Evolutionary conservation across 2,888 invertebrate genomes (phyloP), one percentile per base, ranked within the genome.

Genomic region (Acrobeloides nanus): DNA sequence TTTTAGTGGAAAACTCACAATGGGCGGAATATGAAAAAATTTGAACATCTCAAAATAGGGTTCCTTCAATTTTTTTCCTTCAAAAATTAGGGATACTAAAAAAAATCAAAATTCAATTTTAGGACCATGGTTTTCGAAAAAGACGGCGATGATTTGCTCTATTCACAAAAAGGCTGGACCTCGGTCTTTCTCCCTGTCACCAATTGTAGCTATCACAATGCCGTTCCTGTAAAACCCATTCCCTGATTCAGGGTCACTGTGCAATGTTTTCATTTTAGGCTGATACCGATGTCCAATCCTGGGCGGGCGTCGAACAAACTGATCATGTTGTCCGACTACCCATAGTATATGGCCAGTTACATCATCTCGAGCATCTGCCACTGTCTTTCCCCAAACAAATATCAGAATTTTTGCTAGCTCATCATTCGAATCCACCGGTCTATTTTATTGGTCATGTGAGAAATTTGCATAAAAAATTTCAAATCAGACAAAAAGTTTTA

Each of bases 341-440:
- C 15, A 92, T 95, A 67, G 87, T 97, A 48, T 95, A 97, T 75
- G 88, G 88, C 4, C 81, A 97, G 51, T 60, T 67, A 29, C 48
- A 37, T 1, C 81, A 87, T 59, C 90, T 93, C 2, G 83, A 84
- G 47, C 89, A 83, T 74, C 78, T 92, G 58, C 68, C 68, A 7
- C 81, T 89, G 37, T 84, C 90, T 0, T 82, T 97, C 66, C 97
- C 97, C 0, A 84, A 85, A 71, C 92, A 95, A 74, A 78, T 95
- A 56, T 85, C 84, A 1, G 82, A 58, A 20, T 48, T 62, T 27
- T 76, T 90, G 55, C 81, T 81, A 37, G 80, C 84, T 45, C 77
- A 89, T 47, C 89, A 97, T 76, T 93, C 93, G 0, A 86, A 92
- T 77, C 95, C 97, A 0, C 81, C 89, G 23, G 89, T 89, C 4